A percentile compares a stretch with the other conserved stretches of the same genome.
These are phyloP conservation scores for Calephelis perditalis DNA, from an alignment of 2,888 invertebrate genomes.

Conservation along the genomic window DNA sequence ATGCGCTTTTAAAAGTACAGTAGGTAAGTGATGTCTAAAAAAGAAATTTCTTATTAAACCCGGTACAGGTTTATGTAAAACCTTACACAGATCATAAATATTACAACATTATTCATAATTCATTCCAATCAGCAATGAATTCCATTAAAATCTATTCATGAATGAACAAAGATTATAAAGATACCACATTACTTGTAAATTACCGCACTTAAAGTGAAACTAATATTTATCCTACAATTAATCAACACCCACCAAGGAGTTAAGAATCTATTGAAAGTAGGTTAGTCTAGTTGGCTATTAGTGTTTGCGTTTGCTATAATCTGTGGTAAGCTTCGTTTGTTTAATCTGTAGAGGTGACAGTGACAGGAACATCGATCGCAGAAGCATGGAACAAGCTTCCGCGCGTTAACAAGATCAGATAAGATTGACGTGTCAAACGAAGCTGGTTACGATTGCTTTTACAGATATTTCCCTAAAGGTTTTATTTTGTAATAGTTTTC, in stretches of 20 bases:
- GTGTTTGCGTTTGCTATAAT: slow-evolving; percentile 14
- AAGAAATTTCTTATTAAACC: no score
- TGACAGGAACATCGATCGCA: slow-evolving; percentile 24
- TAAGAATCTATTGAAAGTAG: slow-evolving; percentile 15
- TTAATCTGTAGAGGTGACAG: slow-evolving; percentile 22
- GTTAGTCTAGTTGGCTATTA: slow-evolving; percentile 17
- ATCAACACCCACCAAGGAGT: slow-evolving; percentile 16
- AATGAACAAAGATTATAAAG: slow-evolving; percentile 11
- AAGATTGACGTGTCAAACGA: slow-evolving; percentile 20
- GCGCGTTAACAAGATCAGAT: slow-evolving; percentile 30
- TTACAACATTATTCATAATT: slow-evolving; percentile 1
- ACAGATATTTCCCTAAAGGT: slow-evolving; percentile 3
- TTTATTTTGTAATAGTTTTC: not conserved
- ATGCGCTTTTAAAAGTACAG: no score
- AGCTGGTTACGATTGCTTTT: slow-evolving; percentile 2
- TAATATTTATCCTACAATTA: slow-evolving; percentile 12
- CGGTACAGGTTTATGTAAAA: not conserved
- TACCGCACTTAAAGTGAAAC: slow-evolving; percentile 1
- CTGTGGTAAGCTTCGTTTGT: slow-evolving; percentile 21
- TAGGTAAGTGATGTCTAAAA: no score
- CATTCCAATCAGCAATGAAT: not conserved
- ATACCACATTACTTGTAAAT: slow-evolving; percentile 8
- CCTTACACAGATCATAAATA: slow-evolving; percentile 5
- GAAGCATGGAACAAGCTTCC: slow-evolving; percentile 23
- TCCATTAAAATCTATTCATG: slow-evolving; percentile 4